Percentiles rank a stretch among this genome's conserved stretches.
phyloP scores from a whole-genome alignment of 1,140 invertebrate species.

The roundworm (Caenorhabditis elegans) region DNA sequence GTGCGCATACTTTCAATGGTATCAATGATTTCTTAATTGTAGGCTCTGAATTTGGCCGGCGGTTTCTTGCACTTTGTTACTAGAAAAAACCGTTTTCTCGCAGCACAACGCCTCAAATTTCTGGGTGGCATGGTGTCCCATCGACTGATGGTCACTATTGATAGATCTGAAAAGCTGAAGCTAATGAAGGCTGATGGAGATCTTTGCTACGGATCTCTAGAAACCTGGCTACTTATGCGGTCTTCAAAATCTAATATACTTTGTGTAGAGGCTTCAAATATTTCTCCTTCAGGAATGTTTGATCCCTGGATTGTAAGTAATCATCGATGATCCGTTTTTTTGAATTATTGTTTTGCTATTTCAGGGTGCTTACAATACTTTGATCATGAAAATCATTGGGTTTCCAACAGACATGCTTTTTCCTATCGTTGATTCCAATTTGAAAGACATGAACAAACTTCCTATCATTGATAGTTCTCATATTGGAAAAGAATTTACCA shows the following conservation, averaged over 20 bases:
- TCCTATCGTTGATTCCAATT: conserved; percentile 73
- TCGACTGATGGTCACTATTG: conserved; percentile 55
- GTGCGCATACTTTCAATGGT: conserved; percentile 23
- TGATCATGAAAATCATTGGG: conserved; percentile 71
- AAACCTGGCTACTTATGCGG: conserved; percentile 87
- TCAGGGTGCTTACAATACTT: conserved; percentile 51
- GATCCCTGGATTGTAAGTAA: conserved; percentile 81
- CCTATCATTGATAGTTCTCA: conserved; percentile 71
- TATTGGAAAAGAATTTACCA: conserved; percentile 78
- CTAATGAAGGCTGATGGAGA: conserved; percentile 67
- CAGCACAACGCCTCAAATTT: conserved; percentile 72
- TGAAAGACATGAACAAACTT: conserved; percentile 72
- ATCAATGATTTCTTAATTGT: background rate
- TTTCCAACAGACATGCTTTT: conserved; percentile 79
- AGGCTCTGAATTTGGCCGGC: conserved; percentile 72
- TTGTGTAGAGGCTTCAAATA: conserved; percentile 83
- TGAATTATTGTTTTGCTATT: conserved; percentile 24
- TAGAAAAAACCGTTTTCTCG: conserved; percentile 78
- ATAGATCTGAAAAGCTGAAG: conserved; percentile 28
- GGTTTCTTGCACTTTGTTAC: conserved; percentile 77
- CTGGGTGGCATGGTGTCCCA: conserved; percentile 77
- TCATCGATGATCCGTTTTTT: background rate
- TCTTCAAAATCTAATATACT: conserved; percentile 74
- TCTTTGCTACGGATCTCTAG: conserved; percentile 84
- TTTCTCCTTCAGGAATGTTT: conserved; percentile 85